These are phyloP conservation scores for Bactericera cockerelli DNA, from an alignment of 1,140 invertebrate species.

Conservation along the genomic window DNA sequence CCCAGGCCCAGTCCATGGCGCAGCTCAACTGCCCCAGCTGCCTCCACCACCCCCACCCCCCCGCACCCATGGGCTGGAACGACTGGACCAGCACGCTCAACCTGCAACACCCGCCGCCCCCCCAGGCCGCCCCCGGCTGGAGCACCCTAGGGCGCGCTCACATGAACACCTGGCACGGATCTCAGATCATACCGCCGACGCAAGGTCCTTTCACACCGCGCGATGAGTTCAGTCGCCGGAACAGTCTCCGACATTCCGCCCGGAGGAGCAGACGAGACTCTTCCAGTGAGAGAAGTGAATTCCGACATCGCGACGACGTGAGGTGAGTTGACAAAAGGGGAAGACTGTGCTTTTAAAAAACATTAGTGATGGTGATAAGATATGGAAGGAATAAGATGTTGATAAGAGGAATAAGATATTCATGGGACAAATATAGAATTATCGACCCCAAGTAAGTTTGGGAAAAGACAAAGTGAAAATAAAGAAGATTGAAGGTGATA, in stretches of 20 bases:
- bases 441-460: no score
- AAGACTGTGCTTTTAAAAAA: neutral
- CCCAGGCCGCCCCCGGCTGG: neutral
- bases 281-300: slow-evolving; percentile 10
- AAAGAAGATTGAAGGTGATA: no score
- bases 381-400: no score
- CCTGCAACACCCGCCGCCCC: slow-evolving; percentile 2
- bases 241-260: neutral
- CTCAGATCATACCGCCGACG: slow-evolving; percentile 9
- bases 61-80: slow-evolving; percentile 24
- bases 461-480: no score
- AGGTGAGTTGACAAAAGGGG: neutral
- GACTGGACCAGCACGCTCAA: neutral
- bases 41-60: slow-evolving; percentile 36
- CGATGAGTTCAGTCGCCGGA: neutral
- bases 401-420: no score
- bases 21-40: slow-evolving; percentile 43
- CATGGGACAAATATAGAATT: no score
- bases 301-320: neutral
- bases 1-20: slow-evolving; percentile 52
- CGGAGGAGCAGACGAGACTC: slow-evolving; percentile 12
- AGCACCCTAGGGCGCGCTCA: slow-evolving; percentile 19
- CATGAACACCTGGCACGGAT: slow-evolving; percentile 29
- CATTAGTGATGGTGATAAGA: no score
- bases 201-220: neutral